Percentiles rank a stretch among this genome's conserved stretches.
Conservation (phyloP, 2,797 vertebrate genomes). For the Rhynchonycteris naso region DNA sequence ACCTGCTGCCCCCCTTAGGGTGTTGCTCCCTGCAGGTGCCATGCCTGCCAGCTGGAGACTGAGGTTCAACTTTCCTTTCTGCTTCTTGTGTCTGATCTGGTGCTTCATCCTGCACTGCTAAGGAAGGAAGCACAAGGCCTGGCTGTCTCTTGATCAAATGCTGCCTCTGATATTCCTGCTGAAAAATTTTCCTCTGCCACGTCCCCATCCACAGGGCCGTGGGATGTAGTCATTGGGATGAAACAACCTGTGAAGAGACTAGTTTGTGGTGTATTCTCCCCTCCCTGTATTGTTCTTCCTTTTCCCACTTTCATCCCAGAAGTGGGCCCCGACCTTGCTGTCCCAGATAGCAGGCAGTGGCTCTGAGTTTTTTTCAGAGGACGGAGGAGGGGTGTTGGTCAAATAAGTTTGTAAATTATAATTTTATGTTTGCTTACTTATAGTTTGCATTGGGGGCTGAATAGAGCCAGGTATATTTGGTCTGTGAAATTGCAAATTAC, state of each 20-base stretch:
- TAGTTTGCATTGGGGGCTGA: no score
- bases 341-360: rapidly evolving
- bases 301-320: not conserved
- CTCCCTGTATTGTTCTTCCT: not conserved
- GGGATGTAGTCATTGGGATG: not conserved
- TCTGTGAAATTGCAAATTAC: no score
- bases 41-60: not conserved
- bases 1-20: not conserved
- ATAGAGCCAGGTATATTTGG: no score
- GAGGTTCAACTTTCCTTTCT: not conserved
- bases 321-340: not conserved
- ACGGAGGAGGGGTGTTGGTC: no score
- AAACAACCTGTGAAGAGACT: not conserved
- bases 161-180: not conserved
- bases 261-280: not conserved
- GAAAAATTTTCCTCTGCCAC: not conserved
- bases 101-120: not conserved
- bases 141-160: not conserved
- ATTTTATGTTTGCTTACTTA: no score
- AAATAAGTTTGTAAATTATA: no score
- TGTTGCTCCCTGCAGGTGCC: not conserved
- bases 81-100: not conserved
- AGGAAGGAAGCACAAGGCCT: rapidly evolving
- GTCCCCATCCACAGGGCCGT: not conserved
- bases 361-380: not conserved